Evolutionary conservation across 2,797 vertebrate genomes (phyloP), one percentile per base, ranked within the genome.

Genomic region (Ambastaia sidthimunki): DNA sequence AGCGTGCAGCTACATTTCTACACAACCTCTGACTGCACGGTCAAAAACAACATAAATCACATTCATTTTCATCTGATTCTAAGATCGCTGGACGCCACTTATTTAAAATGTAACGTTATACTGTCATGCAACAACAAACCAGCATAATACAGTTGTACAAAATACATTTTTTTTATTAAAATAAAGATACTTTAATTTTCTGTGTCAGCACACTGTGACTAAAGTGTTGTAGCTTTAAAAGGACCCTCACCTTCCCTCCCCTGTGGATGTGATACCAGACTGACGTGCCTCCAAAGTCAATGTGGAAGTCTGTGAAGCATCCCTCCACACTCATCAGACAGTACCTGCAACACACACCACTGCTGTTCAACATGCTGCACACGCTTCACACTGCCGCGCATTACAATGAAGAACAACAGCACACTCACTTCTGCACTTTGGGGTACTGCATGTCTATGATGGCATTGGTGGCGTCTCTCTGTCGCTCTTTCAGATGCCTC

Each of bases 361-460:
- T 23, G 31, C 6, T 31, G 41, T 9, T 50, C 1, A 74, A 63
- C 25, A 28, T 37, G 12, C 54, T 9, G 37, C 34, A 52, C 1
- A 11, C 37, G n/a, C 0, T 65, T 2, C 10, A 52, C n/a, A 0
- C 18, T 37, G 48, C 3, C 2, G 18, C 41, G 10, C 0, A 4
- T 13, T 54, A n/a, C 2, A n/a, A 50, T 2, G 37, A 54, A 54
- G 1, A 31, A 54, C 21, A 59, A 13, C 12, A 2, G 15, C 7
- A 59, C 2, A 94, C 97, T 96, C 91, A 99, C 98, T 99, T 99
- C 85, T 99, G 97, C 81, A 99, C 98, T 94, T 99, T 99, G 34
- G 98, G 98, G 87, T 99, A 99, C 86, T 99, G 97, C 98, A 99
- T 99, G 85, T 98, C 97, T 85, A 96, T 93, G 82, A 99, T 99